phyloP scores from a whole-genome alignment of 1,140 invertebrate genomes.

The Euwallacea similis region DNA sequence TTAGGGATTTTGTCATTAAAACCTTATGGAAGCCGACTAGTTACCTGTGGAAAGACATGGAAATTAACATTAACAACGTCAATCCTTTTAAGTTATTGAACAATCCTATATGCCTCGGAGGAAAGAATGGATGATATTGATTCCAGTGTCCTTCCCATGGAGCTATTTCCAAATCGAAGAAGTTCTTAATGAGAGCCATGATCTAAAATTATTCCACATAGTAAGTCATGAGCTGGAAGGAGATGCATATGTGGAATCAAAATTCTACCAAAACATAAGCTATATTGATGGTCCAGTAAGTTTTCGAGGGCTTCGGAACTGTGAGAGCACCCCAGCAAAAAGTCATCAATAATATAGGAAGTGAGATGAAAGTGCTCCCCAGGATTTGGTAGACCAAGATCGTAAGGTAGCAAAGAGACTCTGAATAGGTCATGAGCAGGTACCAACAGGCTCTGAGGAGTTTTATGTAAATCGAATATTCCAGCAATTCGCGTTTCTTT shows the following conservation, averaged over 20 bases:
- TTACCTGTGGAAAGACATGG: background rate
- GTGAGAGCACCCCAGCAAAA: constrained; percentile 31
- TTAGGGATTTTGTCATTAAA: too few relatives aligned
- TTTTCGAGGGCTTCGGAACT: constrained; percentile 29
- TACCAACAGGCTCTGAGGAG: constrained; percentile 12
- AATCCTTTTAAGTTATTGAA: background rate
- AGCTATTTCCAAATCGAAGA: constrained; percentile 5
- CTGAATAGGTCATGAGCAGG: constrained; percentile 11
- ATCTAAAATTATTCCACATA: background rate
- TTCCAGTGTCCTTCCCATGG: background rate
- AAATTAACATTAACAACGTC: too few relatives aligned
- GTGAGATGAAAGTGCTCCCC: constrained; percentile 12
- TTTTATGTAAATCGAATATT: constrained; percentile 28
- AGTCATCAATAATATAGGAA: constrained; percentile 20
- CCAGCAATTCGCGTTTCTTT: background rate
- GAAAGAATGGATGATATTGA: background rate
- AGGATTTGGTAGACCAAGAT: constrained; percentile 19
- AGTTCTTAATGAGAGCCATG: background rate
- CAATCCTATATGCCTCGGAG: background rate
- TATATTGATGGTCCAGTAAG: constrained; percentile 23
- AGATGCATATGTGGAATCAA: background rate
- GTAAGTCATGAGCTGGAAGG: background rate
- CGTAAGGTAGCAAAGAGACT: constrained; percentile 26
- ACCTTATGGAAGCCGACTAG: background rate
- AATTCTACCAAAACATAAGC: constrained; percentile 25